Evolutionary conservation across 2,797 vertebrate genomes (phyloP).

Genomic region (Neopelma chrysocephalum): DNA sequence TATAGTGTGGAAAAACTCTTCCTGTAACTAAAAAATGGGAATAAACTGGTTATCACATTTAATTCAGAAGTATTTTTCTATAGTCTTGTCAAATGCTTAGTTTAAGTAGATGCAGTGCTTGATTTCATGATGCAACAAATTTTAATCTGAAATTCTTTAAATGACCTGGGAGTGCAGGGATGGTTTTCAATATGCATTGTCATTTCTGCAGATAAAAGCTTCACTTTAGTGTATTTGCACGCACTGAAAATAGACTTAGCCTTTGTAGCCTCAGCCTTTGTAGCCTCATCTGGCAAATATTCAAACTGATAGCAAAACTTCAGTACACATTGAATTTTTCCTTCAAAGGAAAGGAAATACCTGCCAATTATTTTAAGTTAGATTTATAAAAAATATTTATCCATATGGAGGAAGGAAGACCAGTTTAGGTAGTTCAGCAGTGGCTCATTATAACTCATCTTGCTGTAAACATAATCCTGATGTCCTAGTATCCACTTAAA

Average conservation of each 20-base stretch:
- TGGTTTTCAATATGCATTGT: neutral
- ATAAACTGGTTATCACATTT: neutral
- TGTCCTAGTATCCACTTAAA: neutral
- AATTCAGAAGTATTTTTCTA: neutral
- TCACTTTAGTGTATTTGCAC: neutral
- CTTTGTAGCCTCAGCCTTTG: neutral
- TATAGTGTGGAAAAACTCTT: neutral
- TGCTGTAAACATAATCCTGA: neutral
- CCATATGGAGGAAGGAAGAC: neutral
- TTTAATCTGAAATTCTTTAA: neutral
- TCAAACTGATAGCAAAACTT: neutral
- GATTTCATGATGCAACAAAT: neutral
- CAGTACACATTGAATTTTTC: fast-evolving
- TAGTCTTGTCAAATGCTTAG: neutral
- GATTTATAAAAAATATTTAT: neutral
- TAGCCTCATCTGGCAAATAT: neutral
- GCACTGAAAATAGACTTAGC: neutral
- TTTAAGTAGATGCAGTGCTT: neutral
- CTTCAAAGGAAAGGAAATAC: neutral
- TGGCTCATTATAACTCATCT: neutral
- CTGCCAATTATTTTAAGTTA: neutral
- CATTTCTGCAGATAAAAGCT: neutral
- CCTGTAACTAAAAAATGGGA: neutral
- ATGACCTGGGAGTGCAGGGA: too few relatives aligned
- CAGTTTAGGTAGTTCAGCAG: neutral